Base-by-base conservation (phyloP, 2,797 vertebrate genomes). In the Aplochiton taeniatus region DNA sequence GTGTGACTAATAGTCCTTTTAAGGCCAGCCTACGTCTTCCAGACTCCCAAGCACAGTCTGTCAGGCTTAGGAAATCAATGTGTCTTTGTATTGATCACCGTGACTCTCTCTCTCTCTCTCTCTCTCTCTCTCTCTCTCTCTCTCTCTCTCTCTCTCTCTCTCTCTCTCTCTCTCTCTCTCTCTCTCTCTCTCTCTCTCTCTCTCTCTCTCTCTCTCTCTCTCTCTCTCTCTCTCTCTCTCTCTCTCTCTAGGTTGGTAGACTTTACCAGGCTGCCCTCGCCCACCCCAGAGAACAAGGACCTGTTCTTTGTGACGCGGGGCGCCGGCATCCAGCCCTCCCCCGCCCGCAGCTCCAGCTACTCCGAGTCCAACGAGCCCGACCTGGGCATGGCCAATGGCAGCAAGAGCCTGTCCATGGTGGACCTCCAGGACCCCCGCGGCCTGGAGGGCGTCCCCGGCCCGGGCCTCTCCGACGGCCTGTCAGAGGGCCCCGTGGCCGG, bases 221-320 rank as follows among this genome's bases (percentile, higher is more conserved):
- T 9, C 11, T 9, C 48, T 5, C 10, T 45, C 18, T 11, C 51
- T 8, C 49, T 9, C 61, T 17, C 61, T 87, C 90, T 90, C 84
- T 86, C 75, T 79, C 85, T 61, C 86, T 68, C 82, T 94, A 99
- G 98, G 88, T 91, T 98, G 88, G 95, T 98, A 72, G 96, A 98
- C 93, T 98, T 98, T 92, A 99, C 98, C 75, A 88, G 98, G 89
- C 94, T 99, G 88, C 98, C 97, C 65, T 99, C 98, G 80, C 97
- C 98, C 75, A 99, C 98, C 86, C 96, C 96, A 70, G 97, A 98
- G 94, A 99, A 99, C 90, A 98, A 99, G 93, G 98, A 99, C 92
- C 92, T 99, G 72, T 99, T 99, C 94, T 99, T 99, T 88, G 96
- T 98, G 90, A 99, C 97, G 80, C 93, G 96, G 89, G 95, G 93